Evolutionary conservation across 2,113 vertebrate species (phyloP), one percentile per base, ranked within the genome.

Genomic region (Lutjanus erythropterus): DNA sequence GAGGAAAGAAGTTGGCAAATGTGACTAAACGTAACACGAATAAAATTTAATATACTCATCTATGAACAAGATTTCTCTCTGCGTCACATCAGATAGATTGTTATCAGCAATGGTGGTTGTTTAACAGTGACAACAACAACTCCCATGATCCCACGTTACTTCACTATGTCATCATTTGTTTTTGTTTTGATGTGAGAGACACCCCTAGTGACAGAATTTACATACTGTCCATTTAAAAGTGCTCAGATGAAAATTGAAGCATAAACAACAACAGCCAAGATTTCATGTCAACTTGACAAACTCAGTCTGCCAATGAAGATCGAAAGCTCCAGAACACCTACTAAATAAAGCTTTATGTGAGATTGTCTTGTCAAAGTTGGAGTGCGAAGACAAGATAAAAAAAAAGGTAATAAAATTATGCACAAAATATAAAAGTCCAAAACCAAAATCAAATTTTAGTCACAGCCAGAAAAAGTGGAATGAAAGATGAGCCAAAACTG

Each of bases 401-500:
- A 35, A 53, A 15, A n/a, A n/a, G n/a, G 55, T 16, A 25, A 62
- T 53, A 42, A 10, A 44, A 53, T 60, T 7, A 25, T 5, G 23
- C 6, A 42, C 2, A 19, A 35, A 53, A 55, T 1, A 62, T 53
- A 69, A 42, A 52, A 76, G 19, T 12, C 23, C 23, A 31, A 23
- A 61, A 41, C 50, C 33, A 19, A 44, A 9, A 55, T 62, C 5
- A 56, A 29, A 53, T 62, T 78, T 52, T 19, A 65, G 49, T 65
- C 15, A 29, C 3, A 71, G 67, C 27, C 16, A 46, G 44, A 37
- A 70, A 69, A 41, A 52, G n/a, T 12, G 1, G 37, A 71, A 47
- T 27, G 46, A 53, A 71, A 61, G 15, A 4, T 27, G 39, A 37
- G 27, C 21, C 3, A 55, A 29, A 69, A 42, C 6, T 21, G 12